These are phyloP conservation scores for Threskiornis aethiopicus DNA, from an alignment of 2,797 vertebrate species.

Conservation along the genomic window DNA sequence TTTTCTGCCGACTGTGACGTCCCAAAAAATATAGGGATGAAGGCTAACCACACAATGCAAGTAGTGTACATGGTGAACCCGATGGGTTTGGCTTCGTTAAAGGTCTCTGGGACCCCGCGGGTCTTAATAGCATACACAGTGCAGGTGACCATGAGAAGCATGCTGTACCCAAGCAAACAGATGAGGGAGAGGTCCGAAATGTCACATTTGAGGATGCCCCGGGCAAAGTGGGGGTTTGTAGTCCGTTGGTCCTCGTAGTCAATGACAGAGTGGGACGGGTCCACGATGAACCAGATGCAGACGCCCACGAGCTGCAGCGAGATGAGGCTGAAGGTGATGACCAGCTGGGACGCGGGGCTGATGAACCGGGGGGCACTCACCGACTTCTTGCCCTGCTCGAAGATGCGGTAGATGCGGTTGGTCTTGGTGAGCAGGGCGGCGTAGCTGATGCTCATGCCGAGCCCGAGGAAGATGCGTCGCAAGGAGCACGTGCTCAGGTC, in stretches of 20 bases:
- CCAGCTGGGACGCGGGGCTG: conserved; percentile 93
- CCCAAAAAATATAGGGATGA: conserved; percentile 97
- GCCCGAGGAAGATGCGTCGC: conserved; percentile 90
- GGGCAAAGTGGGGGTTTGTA: conserved; percentile 86
- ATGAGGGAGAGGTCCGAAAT: conserved; percentile 97
- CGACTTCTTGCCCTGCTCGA: conserved; percentile 95
- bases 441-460: conserved; percentile 97
- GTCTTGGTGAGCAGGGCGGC: conserved; percentile 96
- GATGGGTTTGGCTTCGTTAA: conserved; percentile 97
- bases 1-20: conserved; percentile 95
- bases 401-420: conserved; percentile 97
- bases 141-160: conserved; percentile 98
- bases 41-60: conserved; percentile 96
- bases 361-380: conserved; percentile 92
- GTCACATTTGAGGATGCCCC: conserved; percentile 93
- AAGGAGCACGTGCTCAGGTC: conserved; percentile 89
- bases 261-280: conserved; percentile 92
- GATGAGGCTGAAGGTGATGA: conserved; percentile 94
- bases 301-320: conserved; percentile 94
- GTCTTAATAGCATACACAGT: conserved; percentile 99
- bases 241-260: conserved; percentile 96
- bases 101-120: conserved; percentile 93
- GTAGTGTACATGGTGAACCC: conserved; percentile 99
- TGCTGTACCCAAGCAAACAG: conserved; percentile 96
- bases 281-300: conserved; percentile 94